phyloP scores from a whole-genome alignment of 92 coral and sea anemone species.

The Bergia sp. region DNA sequence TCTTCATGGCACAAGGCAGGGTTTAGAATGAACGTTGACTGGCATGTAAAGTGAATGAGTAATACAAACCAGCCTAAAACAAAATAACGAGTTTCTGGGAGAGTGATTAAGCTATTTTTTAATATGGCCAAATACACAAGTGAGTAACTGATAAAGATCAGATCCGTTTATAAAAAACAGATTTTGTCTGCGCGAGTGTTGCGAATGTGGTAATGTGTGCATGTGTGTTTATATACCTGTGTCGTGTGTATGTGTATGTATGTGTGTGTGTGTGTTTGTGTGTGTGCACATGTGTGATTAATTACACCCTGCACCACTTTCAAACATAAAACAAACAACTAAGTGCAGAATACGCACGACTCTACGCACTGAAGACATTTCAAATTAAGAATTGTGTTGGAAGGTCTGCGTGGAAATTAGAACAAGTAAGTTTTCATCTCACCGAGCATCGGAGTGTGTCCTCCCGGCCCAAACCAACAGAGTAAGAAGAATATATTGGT shows the following conservation, averaged over 20 bases:
- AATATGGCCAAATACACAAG: no score
- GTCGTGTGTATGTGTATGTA: background rate
- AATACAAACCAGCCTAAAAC: no score
- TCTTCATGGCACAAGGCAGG: no score
- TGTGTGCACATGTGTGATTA: background rate
- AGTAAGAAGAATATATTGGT: background rate
- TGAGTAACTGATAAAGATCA: no score
- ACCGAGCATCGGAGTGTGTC: constrained; percentile 14
- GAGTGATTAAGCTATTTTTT: no score
- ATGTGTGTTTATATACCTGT: background rate
- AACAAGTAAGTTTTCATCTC: background rate
- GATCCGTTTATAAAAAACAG: no score
- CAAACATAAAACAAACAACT: background rate
- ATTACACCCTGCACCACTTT: background rate
- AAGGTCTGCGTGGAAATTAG: background rate
- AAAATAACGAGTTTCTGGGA: no score
- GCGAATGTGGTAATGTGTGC: background rate
- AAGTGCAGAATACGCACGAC: background rate
- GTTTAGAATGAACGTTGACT: no score
- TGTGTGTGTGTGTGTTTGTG: background rate
- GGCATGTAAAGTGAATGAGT: no score
- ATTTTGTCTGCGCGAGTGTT: no score
- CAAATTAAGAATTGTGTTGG: background rate
- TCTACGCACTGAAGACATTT: background rate
- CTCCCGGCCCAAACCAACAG: background rate